phyloP scores from a whole-genome alignment of 2,113 vertebrate species.

The Zonotrichia leucophrys region DNA sequence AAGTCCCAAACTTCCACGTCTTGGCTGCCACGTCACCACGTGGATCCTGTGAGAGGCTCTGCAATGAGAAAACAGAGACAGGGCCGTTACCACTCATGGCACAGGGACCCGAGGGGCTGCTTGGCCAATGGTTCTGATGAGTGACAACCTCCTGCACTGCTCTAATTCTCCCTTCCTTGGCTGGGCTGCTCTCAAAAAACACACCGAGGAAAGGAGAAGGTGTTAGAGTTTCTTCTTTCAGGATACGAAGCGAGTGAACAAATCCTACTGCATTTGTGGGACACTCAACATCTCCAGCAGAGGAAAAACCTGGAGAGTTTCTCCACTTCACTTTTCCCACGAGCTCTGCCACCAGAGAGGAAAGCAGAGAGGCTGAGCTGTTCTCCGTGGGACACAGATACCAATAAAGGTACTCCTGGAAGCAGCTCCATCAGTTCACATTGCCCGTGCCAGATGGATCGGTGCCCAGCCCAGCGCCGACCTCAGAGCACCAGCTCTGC shows the following conservation, averaged over 20 bases:
- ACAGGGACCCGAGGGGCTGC: not conserved
- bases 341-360: not conserved
- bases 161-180: not conserved
- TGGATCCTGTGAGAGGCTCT: conserved; percentile 39
- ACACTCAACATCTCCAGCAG: not conserved
- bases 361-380: not conserved
- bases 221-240: not conserved
- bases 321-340: not conserved
- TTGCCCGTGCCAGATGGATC: conserved; percentile 52
- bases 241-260: fast-evolving
- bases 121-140: not conserved
- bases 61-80: conserved; percentile 60
- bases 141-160: not conserved
- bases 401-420: conserved; percentile 52
- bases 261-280: not conserved
- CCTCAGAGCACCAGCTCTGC: conserved; percentile 29
- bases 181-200: not conserved
- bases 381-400: conserved; percentile 2
- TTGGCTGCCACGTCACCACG: conserved; percentile 26
- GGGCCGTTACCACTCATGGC: not conserved
- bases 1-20: conserved; percentile 50
- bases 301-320: not conserved
- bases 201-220: not conserved
- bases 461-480: not conserved
- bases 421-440: not conserved